Conservation (phyloP, 2,888 invertebrate species). For the Cheiracanthium punctorium region DNA sequence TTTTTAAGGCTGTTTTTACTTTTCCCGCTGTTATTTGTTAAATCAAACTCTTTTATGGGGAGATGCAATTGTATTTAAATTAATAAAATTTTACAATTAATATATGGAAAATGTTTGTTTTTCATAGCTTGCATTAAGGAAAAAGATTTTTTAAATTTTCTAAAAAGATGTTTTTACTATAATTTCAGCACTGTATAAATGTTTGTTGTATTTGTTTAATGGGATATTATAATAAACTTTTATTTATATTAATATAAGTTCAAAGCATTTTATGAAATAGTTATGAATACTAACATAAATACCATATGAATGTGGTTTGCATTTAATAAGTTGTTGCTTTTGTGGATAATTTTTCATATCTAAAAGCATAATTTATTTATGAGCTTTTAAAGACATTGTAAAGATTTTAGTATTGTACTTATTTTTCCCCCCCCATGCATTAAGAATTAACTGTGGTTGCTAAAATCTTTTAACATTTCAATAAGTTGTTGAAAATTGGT, state of each 20-base stretch:
- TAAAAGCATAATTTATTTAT: too few relatives aligned
- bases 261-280: not conserved
- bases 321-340: not conserved
- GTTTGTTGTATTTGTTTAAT: not conserved
- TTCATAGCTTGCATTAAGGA: not conserved
- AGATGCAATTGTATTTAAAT: slow-evolving; percentile 11
- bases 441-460: too few relatives aligned
- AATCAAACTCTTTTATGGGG: slow-evolving; percentile 5
- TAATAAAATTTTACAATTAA: not conserved
- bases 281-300: too few relatives aligned
- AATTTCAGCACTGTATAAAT: not conserved
- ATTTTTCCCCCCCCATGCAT: too few relatives aligned
- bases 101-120: too few relatives aligned
- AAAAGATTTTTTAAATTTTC: not conserved
- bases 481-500: too few relatives aligned
- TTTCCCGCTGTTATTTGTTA: not conserved
- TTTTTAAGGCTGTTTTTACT: not conserved
- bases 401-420: too few relatives aligned
- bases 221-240: too few relatives aligned
- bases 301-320: not conserved
- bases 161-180: not conserved
- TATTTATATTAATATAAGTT: too few relatives aligned
- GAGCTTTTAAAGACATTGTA: too few relatives aligned
- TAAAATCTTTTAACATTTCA: too few relatives aligned
- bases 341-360: too few relatives aligned